Evolutionary conservation across 2,888 invertebrate genomes (phyloP).

Genomic region (Macrosoma leucophasiata): DNA sequence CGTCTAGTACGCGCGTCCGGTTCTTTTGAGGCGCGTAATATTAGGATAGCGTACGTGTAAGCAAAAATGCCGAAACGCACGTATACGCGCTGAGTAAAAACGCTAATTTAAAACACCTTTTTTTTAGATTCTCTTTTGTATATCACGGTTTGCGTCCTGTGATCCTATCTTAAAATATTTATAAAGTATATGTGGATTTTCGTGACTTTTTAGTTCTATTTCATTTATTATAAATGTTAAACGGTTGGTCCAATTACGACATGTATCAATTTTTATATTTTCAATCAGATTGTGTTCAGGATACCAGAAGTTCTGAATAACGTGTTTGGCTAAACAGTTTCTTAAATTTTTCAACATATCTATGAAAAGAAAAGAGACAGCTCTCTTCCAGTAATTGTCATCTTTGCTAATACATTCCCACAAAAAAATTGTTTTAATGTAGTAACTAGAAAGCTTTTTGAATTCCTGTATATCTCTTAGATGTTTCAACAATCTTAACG

Average conservation of each 20-base stretch:
- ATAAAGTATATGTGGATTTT: too few relatives aligned
- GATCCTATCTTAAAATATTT: too few relatives aligned
- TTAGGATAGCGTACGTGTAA: too few relatives aligned
- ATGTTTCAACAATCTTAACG: conserved; percentile 43
- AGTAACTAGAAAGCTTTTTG: conserved; percentile 47
- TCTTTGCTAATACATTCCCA: conserved; percentile 38
- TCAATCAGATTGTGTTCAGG: conserved; percentile 42
- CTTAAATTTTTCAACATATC: conserved; percentile 43
- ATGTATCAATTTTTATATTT: conserved; percentile 40
- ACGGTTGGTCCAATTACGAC: conserved; percentile 44
- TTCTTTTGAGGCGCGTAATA: too few relatives aligned
- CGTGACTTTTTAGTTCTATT: conserved; percentile 38
- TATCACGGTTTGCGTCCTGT: too few relatives aligned
- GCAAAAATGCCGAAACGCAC: too few relatives aligned
- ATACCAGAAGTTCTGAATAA: conserved; percentile 48
- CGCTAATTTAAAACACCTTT: too few relatives aligned
- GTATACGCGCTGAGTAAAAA: too few relatives aligned
- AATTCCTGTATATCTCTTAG: conserved; percentile 48
- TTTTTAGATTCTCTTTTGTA: too few relatives aligned
- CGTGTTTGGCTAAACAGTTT: conserved; percentile 32
- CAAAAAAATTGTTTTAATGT: conserved; percentile 50
- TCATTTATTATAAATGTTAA: conserved; percentile 36
- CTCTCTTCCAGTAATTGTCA: conserved; percentile 40
- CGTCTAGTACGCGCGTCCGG: too few relatives aligned
- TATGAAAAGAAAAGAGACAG: conserved; percentile 39